Evolutionary conservation across 1,140 invertebrate genomes (phyloP), one percentile per base, ranked within the genome.

Genomic region (Oryctes rhinoceros): DNA sequence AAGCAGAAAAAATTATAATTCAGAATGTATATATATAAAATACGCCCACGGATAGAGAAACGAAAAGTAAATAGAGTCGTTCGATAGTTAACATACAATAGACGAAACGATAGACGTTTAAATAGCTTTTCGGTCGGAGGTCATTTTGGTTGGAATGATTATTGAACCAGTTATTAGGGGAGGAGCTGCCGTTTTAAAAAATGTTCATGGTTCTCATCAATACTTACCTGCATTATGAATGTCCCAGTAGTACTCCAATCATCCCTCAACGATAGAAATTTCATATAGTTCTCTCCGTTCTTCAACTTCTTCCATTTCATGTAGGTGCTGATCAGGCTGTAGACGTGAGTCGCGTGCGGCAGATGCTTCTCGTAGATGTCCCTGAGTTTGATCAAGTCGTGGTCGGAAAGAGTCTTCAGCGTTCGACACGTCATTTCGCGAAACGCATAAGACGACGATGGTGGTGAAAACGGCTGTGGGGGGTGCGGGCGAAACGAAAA

Each of bases 301-400:
- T 76, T 44, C 15, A 35, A 47, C n/a, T 76, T 76, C 47, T 76
- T 76, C 75, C 75, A 76, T 49, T 76, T 76, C 37, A 76, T 47
- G 47, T 76, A 76, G n/a, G 47, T 76, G 13, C 37, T 47, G 75
- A 76, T 47, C 15, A 76, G 37, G 39, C 37, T 76, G 20, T 76
- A 47, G 39, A 76, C 75, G 39, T 76, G 75, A 3, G 39, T 76
- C 1, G 75, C 75, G 47, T 76, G 48, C 18, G 75, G 75, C 9
- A 76, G 15, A 35, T 76, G 75, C 10, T 49, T 44, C 47, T 76
- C 75, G 75, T 76, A 76, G 18, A 76, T 76, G 11, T 71, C 65
- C 9, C 65, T 35, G 11, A 71, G 65, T 37, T 71, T 71, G 65
- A 71, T 37, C 20, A 71, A 24, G 24, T 71, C 65, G 65, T 71